These are phyloP conservation scores for Rhopalosiphum nymphaeae DNA, from an alignment of 2,888 invertebrate genomes.

Conservation along the genomic window DNA sequence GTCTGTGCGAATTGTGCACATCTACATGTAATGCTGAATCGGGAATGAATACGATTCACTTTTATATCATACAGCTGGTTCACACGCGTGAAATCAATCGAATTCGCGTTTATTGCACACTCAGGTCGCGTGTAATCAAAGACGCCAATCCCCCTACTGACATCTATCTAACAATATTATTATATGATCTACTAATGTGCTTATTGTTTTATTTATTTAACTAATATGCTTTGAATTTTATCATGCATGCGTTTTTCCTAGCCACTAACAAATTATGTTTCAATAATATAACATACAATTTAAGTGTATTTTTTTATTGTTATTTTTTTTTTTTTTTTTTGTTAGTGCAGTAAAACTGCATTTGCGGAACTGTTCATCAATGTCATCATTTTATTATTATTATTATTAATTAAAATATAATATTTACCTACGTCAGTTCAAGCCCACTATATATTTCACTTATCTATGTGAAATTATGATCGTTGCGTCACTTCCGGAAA, in stretches of 20 bases:
- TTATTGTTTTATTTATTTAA: background rate
- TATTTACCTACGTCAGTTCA: background rate
- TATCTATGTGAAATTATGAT: background rate
- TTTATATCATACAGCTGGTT: background rate
- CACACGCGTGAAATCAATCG: conserved; percentile 30
- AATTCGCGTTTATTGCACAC: conserved; percentile 8
- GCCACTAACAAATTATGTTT: background rate
- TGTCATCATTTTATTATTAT: conserved; percentile 1
- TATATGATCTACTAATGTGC: background rate
- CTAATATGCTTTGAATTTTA: background rate
- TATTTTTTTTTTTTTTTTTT: background rate
- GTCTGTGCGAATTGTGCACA: background rate
- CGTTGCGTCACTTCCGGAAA: background rate
- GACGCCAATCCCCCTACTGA: background rate
- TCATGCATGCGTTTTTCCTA: background rate
- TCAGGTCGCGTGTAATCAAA: conserved; percentile 29
- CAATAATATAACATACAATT: background rate
- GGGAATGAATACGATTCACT: background rate
- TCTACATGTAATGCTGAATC: background rate
- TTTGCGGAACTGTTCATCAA: background rate
- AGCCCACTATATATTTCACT: background rate
- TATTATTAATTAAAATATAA: background rate
- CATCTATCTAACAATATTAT: background rate
- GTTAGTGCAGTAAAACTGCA: background rate
- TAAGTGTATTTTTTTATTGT: background rate